These are phyloP conservation scores for Pegoplata infirma DNA, from an alignment of 2,888 invertebrate genomes.

Conservation along the genomic window DNA sequence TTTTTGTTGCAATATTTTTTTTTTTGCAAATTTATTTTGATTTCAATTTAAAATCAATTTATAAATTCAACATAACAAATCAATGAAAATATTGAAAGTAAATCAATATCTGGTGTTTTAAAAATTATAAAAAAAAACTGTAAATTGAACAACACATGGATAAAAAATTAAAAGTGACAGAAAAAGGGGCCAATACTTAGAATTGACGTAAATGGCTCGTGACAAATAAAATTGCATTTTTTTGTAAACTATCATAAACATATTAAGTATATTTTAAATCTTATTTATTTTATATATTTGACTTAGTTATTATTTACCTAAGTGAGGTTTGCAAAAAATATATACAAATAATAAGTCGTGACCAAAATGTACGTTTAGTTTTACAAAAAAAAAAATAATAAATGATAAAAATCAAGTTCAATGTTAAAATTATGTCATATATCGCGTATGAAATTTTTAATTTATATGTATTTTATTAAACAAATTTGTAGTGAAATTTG, in stretches of 20 bases:
- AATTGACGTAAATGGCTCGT: conserved; percentile 13
- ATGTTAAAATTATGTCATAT: not conserved
- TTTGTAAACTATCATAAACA: too few relatives aligned
- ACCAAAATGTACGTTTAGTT: too few relatives aligned
- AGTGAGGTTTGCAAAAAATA: too few relatives aligned
- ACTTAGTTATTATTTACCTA: too few relatives aligned
- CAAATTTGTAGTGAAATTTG: too few relatives aligned
- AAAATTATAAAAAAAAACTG: not conserved
- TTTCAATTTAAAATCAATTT: not conserved
- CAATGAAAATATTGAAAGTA: conserved; percentile 14
- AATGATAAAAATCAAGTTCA: not conserved
- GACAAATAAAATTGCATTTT: conserved; percentile 10
- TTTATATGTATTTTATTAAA: too few relatives aligned
- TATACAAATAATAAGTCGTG: too few relatives aligned
- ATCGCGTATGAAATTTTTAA: too few relatives aligned
- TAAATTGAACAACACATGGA: not conserved
- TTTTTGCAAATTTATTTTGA: not conserved
- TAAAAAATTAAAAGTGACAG: conserved; percentile 30
- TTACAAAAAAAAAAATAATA: too few relatives aligned
- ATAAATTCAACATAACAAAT: conserved; percentile 7
- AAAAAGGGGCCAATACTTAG: conserved; percentile 49
- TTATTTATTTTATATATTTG: too few relatives aligned
- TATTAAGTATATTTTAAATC: too few relatives aligned
- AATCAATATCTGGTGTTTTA: not conserved
- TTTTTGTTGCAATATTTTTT: not conserved